Evolutionary conservation across 1,140 invertebrate genomes (phyloP).

Genomic region (Subanguina moxae): DNA sequence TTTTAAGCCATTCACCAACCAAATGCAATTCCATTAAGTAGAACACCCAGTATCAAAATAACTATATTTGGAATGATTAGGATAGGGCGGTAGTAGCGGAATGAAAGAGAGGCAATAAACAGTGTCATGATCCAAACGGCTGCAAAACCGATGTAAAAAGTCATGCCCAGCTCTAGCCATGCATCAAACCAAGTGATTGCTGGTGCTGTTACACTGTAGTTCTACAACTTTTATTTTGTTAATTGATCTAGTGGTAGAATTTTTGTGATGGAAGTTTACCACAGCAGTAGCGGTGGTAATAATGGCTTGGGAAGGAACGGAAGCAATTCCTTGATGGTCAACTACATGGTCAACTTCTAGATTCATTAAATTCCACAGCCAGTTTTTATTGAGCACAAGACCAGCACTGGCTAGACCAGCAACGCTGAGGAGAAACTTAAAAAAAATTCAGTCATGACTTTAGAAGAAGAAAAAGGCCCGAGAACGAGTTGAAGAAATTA

Average conservation of each 20-base stretch:
- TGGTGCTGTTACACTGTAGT: neutral
- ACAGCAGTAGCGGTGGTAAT: neutral
- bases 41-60: neutral
- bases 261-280: neutral
- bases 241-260: neutral
- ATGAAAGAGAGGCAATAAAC: constrained; percentile 1
- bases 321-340: constrained; percentile 15
- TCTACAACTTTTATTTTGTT: neutral
- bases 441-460: neutral
- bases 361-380: neutral
- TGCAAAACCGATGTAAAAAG: constrained; percentile 10
- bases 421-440: neutral
- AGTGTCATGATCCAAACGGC: constrained; percentile 8
- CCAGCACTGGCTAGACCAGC: neutral
- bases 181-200: constrained; percentile 5
- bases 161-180: constrained; percentile 9
- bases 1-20: neutral
- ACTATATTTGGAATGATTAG: constrained; percentile 12
- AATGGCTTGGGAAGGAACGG: constrained; percentile 6
- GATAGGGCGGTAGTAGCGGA: constrained; percentile 5
- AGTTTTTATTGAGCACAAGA: neutral
- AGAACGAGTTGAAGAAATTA: no score
- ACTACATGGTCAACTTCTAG: neutral
- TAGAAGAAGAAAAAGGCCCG: no score
- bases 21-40: constrained; percentile 12